Base-by-base conservation (phyloP, 2,113 vertebrate genomes). In the Lepus europaeus region DNA sequence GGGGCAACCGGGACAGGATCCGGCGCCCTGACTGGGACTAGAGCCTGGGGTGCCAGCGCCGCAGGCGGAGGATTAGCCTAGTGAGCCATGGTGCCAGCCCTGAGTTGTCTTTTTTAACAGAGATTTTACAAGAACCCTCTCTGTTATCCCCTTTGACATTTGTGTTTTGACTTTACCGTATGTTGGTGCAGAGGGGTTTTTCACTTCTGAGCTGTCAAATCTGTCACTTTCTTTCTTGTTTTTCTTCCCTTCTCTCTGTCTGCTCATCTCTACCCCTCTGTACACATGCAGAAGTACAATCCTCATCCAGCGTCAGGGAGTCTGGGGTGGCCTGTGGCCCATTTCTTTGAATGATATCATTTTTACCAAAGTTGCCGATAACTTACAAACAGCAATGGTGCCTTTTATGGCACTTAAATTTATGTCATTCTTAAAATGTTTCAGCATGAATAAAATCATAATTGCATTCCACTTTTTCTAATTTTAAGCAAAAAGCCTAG, bases 141-240 rank as follows among this genome's bases (percentile, higher is more conserved):
- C 59, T 88, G 3, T 84, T 64, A 56, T 33, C 49, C 16, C 39
- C 33, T 27, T 63, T 64, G 82, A 77, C 49, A 70, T 88, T 51
- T 95, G 33, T 9, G 59, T 88, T 85, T 96, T 90, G 77, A 63
- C n/a, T 87, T 83, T 61, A 29, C 51, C 53, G 61, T 63, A 73
- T 27, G 59, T 49, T 72, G 49, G 16, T 59, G 59, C 3, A 5
- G 22, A 86, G 49, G 25, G 68, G 33, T 14, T 78, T 88, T 94
- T 59, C 39, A 31, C 45, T 88, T 31, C 56, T 31, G 33, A 16
- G 22, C 45, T 70, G 33, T 81, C 27, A 53, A 12, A 31, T 36
- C 11, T 51, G 33, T 36, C 51, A 33, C 1, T 49, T 8, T 31
- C 6, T 63, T 31, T 73, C 10, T 72, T 27, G 16, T 66, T 49